Conservation (phyloP, 2,113 vertebrate species). For the Scomber japonicus region DNA sequence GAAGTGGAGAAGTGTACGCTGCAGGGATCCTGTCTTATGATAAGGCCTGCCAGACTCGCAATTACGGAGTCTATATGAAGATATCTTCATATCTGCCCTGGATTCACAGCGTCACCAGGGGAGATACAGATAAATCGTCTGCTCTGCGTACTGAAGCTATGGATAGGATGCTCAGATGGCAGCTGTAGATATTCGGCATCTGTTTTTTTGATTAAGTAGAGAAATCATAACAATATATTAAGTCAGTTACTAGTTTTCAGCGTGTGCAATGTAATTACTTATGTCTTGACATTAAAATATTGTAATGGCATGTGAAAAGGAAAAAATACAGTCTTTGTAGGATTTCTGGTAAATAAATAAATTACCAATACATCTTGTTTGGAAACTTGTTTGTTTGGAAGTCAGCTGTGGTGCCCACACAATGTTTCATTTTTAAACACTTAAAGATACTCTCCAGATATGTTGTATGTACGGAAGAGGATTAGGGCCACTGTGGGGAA, state of each 20-base stretch:
- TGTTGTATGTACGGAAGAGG: too few species aligned
- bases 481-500: too few species aligned
- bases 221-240: neutral
- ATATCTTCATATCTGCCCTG: conserved; percentile 81
- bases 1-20: conserved; percentile 68
- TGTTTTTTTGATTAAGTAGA: neutral
- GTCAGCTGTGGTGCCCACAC: neutral
- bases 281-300: neutral
- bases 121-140: conserved; percentile 61
- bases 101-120: conserved; percentile 79
- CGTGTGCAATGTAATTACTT: neutral
- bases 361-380: neutral
- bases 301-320: neutral
- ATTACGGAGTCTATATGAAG: conserved; percentile 76
- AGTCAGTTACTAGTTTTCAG: neutral
- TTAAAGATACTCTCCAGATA: too few species aligned
- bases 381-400: neutral
- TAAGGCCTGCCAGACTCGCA: conserved; percentile 71
- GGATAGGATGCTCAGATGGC: conserved; percentile 51
- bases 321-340: neutral
- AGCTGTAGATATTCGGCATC: neutral
- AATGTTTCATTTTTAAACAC: neutral
- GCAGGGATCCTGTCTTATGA: conserved; percentile 86
- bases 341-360: neutral
- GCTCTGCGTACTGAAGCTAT: conserved; percentile 58